Percentiles rank a stretch among this genome's conserved stretches.
These are phyloP conservation scores for Bombus sibiricus DNA, from an alignment of 1,140 invertebrate genomes.

Conservation along the genomic window DNA sequence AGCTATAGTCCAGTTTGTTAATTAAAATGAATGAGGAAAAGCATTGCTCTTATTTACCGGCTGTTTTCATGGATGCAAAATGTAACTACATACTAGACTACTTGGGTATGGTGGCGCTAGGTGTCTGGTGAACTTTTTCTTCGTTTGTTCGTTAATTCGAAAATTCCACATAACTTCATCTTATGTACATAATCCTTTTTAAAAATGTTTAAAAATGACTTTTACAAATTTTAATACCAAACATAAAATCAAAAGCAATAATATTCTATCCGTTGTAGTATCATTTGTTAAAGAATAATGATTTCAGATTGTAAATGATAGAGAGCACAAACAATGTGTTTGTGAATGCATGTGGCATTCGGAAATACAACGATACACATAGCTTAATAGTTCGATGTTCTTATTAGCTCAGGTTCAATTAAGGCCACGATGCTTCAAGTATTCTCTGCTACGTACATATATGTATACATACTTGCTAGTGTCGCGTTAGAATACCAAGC, in stretches of 20 bases:
- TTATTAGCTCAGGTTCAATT: conserved; percentile 69
- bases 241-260: not conserved
- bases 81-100: not conserved
- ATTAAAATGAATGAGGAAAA: not conserved
- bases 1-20: not conserved
- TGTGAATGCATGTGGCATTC: conserved; percentile 35
- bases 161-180: not conserved
- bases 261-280: not conserved
- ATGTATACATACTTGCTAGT: conserved; percentile 55
- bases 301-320: not conserved
- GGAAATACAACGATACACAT: conserved; percentile 35
- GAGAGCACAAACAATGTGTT: conserved; percentile 4
- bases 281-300: not conserved
- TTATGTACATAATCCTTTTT: too few relatives aligned
- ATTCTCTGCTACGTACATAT: conserved; percentile 45
- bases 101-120: not conserved
- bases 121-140: not conserved
- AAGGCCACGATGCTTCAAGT: conserved; percentile 64
- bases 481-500: conserved; percentile 64
- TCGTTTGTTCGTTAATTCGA: conserved; percentile 1
- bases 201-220: too few relatives aligned
- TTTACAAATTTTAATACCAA: too few relatives aligned
- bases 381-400: conserved; percentile 41
- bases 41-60: conserved; percentile 23
- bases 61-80: not conserved